These are phyloP conservation scores for Propithecus perrieri DNA, from an alignment of 2,797 vertebrate species.

Conservation along the genomic window DNA sequence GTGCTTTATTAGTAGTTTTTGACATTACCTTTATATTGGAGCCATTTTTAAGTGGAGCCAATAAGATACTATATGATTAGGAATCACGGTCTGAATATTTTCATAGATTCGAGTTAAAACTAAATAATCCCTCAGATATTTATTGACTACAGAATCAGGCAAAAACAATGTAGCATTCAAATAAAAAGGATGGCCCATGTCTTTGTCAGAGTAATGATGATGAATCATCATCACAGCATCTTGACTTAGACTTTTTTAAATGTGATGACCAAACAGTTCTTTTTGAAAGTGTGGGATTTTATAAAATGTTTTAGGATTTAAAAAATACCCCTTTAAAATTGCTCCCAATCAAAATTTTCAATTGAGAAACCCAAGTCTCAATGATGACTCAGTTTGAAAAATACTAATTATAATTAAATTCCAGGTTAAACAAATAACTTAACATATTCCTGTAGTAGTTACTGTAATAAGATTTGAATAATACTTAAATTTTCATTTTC, in stretches of 20 bases:
- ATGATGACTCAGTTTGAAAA: not conserved
- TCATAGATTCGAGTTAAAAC: not conserved
- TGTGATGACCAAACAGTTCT: not conserved
- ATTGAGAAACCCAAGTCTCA: not conserved
- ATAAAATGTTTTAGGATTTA: not conserved
- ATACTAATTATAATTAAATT: slow-evolving; percentile 36
- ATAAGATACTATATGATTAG: not conserved
- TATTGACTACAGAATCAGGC: not conserved
- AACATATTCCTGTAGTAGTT: not conserved
- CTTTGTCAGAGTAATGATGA: not conserved
- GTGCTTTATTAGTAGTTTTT: not conserved
- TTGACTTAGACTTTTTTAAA: not conserved
- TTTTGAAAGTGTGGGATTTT: not conserved
- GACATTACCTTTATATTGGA: not conserved
- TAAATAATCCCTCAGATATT: not conserved
- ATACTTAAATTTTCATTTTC: slow-evolving; percentile 20
- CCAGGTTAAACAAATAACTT: slow-evolving; percentile 16
- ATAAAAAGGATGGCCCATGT: not conserved
- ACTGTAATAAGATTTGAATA: not conserved
- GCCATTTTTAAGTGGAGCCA: not conserved
- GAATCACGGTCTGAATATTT: not conserved
- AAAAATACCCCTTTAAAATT: not conserved
- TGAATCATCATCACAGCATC: not conserved
- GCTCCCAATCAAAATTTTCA: not conserved
- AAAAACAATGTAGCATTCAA: not conserved